Conservation (phyloP, 2,888 invertebrate species). For the Phanerotoma sp. region DNA sequence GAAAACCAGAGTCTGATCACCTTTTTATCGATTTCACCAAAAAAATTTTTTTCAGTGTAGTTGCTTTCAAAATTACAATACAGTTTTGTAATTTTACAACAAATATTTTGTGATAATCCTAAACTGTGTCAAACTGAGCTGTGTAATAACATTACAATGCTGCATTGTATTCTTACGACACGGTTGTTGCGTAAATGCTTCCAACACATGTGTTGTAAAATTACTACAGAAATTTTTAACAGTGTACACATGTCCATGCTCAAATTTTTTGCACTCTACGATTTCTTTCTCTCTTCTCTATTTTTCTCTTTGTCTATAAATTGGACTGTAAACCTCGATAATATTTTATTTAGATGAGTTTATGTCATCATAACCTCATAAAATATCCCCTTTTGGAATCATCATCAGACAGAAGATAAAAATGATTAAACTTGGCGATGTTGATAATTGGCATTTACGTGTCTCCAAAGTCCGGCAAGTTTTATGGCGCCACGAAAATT, state of each 20-base stretch:
- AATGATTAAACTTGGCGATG: conserved; percentile 14
- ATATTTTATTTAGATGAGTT: conserved; percentile 3
- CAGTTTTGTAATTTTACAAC: no score
- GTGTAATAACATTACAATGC: no score
- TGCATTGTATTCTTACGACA: no score
- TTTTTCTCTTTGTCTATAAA: neutral
- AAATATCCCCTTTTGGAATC: neutral
- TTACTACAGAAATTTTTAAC: no score
- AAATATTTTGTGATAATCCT: no score
- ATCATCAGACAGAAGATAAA: neutral
- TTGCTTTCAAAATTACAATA: no score
- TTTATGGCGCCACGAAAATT: conserved; percentile 56
- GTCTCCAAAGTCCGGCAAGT: conserved; percentile 52
- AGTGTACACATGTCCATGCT: neutral
- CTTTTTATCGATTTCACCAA: no score
- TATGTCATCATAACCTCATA: neutral
- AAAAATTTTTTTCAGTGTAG: no score
- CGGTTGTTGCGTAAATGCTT: no score
- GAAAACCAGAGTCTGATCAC: no score
- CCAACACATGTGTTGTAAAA: no score
- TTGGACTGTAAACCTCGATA: neutral
- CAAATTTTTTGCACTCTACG: neutral
- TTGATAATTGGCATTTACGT: conserved; percentile 54
- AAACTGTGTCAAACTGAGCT: no score
- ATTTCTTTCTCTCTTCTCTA: neutral